Evolutionary conservation across 2,888 invertebrate genomes (phyloP).

Genomic region (Chymomyza procnemis): DNA sequence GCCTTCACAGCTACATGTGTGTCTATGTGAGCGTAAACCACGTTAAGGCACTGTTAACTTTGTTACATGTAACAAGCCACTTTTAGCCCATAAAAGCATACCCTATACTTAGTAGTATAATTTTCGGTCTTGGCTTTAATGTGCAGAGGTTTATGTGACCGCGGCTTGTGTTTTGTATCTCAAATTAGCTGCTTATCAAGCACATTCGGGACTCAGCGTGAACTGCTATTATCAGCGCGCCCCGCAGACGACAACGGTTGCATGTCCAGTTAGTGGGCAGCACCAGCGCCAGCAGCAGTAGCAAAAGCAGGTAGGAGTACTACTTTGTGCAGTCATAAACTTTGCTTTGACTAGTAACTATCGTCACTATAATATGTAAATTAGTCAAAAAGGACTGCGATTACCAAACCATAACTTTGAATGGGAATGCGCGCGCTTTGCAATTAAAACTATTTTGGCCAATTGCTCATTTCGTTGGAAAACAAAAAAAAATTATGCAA

Average conservation of each 20-base stretch:
- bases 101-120: slow-evolving; percentile 24
- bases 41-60: no score
- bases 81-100: no score
- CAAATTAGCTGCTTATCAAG: slow-evolving; percentile 67
- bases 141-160: slow-evolving; percentile 65
- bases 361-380: slow-evolving; percentile 50
- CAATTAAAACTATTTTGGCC: slow-evolving; percentile 70
- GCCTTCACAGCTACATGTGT: no score
- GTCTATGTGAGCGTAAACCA: no score
- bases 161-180: slow-evolving; percentile 41
- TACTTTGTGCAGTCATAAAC: not conserved
- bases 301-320: not conserved
- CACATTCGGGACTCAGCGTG: slow-evolving; percentile 66
- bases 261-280: slow-evolving; percentile 36
- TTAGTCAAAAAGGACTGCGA: slow-evolving; percentile 11
- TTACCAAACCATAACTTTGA: slow-evolving; percentile 2
- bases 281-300: not conserved
- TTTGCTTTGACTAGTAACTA: not conserved
- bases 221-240: slow-evolving; percentile 54
- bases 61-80: no score
- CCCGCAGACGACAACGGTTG: slow-evolving; percentile 27
- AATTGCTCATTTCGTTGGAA: slow-evolving; percentile 70
- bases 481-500: slow-evolving; percentile 45
- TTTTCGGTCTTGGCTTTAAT: slow-evolving; percentile 51
- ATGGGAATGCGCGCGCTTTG: slow-evolving; percentile 17